These are phyloP conservation scores for Triplophysa yarkandensis DNA, from an alignment of 2,797 vertebrate species.

Conservation along the genomic window DNA sequence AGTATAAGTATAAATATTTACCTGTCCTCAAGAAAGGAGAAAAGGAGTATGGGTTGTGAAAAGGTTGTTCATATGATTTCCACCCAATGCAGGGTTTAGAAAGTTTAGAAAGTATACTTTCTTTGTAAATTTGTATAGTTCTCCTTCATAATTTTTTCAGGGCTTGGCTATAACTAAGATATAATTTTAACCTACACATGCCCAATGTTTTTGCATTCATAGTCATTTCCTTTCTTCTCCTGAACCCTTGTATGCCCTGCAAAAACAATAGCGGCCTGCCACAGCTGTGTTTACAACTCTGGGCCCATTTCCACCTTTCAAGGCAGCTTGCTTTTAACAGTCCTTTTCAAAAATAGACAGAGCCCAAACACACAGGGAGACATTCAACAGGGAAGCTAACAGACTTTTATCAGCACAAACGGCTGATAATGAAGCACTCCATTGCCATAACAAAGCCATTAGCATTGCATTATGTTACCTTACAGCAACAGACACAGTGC, in stretches of 20 bases:
- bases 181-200: not conserved
- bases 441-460: slow-evolving; percentile 42
- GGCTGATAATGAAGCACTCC: slow-evolving; percentile 15
- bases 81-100: too few relatives aligned
- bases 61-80: too few relatives aligned
- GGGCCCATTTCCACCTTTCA: slow-evolving; percentile 44
- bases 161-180: not conserved
- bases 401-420: slow-evolving; percentile 4
- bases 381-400: slow-evolving; percentile 10
- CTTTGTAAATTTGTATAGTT: too few relatives aligned
- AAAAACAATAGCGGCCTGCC: slow-evolving; percentile 50
- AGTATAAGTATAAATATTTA: too few relatives aligned
- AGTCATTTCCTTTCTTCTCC: slow-evolving; percentile 27
- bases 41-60: too few relatives aligned
- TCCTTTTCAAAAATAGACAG: slow-evolving; percentile 36
- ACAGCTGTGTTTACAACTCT: slow-evolving; percentile 59
- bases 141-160: not conserved
- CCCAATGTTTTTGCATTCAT: slow-evolving; percentile 6
- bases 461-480: slow-evolving; percentile 13
- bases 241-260: slow-evolving; percentile 15
- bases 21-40: too few relatives aligned
- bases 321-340: slow-evolving; percentile 35
- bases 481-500: slow-evolving; percentile 11
- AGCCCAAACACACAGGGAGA: slow-evolving; percentile 6
- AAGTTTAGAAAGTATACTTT: too few relatives aligned